phyloP scores from a whole-genome alignment of 2,797 vertebrate species.

The Centropyge bicolor region DNA sequence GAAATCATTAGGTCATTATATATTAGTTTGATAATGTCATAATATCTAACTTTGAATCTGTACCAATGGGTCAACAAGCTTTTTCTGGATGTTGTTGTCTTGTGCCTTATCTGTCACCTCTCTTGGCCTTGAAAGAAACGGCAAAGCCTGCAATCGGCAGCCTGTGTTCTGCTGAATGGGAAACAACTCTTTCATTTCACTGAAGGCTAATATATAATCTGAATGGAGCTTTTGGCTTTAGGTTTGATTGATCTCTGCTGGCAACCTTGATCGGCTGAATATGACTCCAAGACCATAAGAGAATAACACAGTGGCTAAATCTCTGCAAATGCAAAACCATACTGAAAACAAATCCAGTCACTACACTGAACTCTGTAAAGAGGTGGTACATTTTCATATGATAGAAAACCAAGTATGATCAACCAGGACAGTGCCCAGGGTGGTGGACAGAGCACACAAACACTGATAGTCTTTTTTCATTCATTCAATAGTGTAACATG shows the following conservation, averaged over 20 bases:
- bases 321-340: constrained; percentile 22
- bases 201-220: constrained; percentile 26
- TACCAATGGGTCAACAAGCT: not conserved
- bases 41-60: not conserved
- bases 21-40: constrained; percentile 13
- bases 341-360: constrained; percentile 34
- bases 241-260: constrained; percentile 58
- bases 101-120: constrained; percentile 36
- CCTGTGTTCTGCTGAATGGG: constrained; percentile 43
- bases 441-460: not conserved
- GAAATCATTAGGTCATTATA: not conserved
- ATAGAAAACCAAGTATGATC: not conserved
- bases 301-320: constrained; percentile 34
- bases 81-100: constrained; percentile 5
- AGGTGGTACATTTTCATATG: constrained; percentile 11
- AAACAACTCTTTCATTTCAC: constrained; percentile 48
- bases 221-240: constrained; percentile 36
- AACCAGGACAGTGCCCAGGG: not conserved
- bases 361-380: constrained; percentile 4
- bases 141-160: constrained; percentile 26
- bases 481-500: not conserved
- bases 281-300: constrained; percentile 30
- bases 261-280: constrained; percentile 47
- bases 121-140: constrained; percentile 25
- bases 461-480: not conserved